Evolutionary conservation across 2,797 vertebrate genomes (phyloP).

Genomic region (Pterois miles): DNA sequence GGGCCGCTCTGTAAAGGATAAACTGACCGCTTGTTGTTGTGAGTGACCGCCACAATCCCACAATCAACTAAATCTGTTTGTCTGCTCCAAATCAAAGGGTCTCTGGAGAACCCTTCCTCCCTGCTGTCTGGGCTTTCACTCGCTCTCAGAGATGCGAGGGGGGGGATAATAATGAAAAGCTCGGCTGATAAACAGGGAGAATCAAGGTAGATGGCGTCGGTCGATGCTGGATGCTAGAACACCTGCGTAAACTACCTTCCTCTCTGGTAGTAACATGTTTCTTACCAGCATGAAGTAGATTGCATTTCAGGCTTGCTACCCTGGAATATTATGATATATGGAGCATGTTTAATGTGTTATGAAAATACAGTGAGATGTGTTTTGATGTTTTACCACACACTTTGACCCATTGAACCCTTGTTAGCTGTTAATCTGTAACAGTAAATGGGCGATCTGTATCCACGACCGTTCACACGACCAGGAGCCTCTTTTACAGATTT

Average conservation of each 20-base stretch:
- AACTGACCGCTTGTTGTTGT: conserved; percentile 50
- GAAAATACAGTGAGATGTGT: background rate
- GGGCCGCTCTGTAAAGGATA: conserved; percentile 18
- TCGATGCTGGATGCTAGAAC: background rate
- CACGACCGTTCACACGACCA: background rate
- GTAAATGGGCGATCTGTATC: background rate
- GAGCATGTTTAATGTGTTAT: background rate
- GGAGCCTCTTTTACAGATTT: background rate
- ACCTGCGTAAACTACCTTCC: background rate
- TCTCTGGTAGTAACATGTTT: background rate
- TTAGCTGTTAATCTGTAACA: background rate
- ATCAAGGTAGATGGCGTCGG: conserved; percentile 24
- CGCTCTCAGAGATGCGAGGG: background rate
- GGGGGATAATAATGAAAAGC: conserved; percentile 31
- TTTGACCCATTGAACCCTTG: background rate
- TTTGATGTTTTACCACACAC: background rate
- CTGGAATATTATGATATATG: background rate
- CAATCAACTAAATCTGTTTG: conserved; percentile 62
- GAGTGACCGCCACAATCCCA: conserved; percentile 39
- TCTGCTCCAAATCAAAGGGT: conserved; percentile 51
- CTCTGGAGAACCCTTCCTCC: conserved; percentile 30
- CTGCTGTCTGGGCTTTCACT: conserved; percentile 1
- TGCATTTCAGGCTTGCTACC: background rate
- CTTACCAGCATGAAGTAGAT: background rate
- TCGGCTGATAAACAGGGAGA: conserved; percentile 28